Base-by-base conservation (phyloP, 2,888 invertebrate genomes). In the Nomada fucata region DNA sequence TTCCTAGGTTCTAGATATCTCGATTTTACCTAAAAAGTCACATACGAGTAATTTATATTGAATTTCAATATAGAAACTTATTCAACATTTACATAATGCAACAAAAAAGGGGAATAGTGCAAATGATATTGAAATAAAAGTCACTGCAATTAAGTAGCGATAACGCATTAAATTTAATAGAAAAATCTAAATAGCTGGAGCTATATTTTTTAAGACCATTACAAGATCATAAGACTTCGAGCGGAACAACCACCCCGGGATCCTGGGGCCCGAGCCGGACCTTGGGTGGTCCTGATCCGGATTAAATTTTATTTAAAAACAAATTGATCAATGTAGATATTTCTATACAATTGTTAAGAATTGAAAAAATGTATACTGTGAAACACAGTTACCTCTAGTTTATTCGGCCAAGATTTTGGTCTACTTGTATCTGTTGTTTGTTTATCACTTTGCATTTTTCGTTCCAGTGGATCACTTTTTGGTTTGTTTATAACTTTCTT, bases 1-100 rank as follows among this genome's bases (percentile, higher is more conserved):
- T 81, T 92, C 36, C 95, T 94, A 2, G 96, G 95, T 86, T 96
- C 96, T 86, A 96, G 91, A 88, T 96, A 96, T 29, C 96, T 94
- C 0, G 96, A 95, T 82, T 96, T 95, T 9, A 94, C 93, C 94
- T 94, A 60, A 29, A 89, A 88, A 53, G 65, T 73, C 9, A 11
- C 15, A 23, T 26, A n/a, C 64, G 23, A 70, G 68, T 9, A 42
- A 73, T 72, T 65, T 77, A 36, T 15, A 47, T 47, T 47, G 15
- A 47, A 47, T 13, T 3, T 3, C 3, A 47, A 47, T 47, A 15
- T 13, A 47, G 47, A 47, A 47, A 47, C 15, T 47, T 15, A 11
- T 47, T 47, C 15, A 47, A 47, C 15, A 13, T 47, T 47, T 11
- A 47, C 47, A 47, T 13, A 47, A 47, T 15, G 47, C 13, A 47